Evolutionary conservation across 2,113 vertebrate species (phyloP), one percentile per base, ranked within the genome.

Genomic region (Sakesphorus luctuosus): DNA sequence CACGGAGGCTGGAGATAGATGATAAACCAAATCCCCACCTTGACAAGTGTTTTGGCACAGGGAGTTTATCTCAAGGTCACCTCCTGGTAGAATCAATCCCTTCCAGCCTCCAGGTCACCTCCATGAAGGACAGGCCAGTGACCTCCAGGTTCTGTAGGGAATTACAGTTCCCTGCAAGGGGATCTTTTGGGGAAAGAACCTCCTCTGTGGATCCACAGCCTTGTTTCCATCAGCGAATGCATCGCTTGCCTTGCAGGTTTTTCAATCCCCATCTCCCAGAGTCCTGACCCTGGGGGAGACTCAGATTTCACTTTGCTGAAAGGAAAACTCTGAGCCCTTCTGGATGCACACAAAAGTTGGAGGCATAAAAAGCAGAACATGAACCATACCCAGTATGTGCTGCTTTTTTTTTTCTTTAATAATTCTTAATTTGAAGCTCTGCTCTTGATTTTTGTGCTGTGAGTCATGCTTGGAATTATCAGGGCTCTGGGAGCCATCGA

Each of bases 251-350:
- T 84, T 71, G 67, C 80, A 84, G 85, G 78, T n/a, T 65, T 59
- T 71, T 28, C 69, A 90, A 81, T 74, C 75, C 55, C 71, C 50
- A 40, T 50, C 63, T 96, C 84, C 74, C 1, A 3, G 58, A 77
- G 47, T 8, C 79, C 53, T 26, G 43, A 33, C 82, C 88, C 82
- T 59, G 49, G 11, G 78, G 87, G 59, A 96, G 65, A 66, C 50
- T 96, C 92, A 52, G 78, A 40, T 97, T 96, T 95, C 92, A 88
- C 85, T 77, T 26, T 2, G 19, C 73, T 71, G 58, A 56, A 83
- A 92, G 83, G 52, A 78, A 90, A 74, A 44, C 11, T 38, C 68
- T 67, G 43, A 94, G 23, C 52, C 36, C 63, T 85, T 61, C 75
- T 91, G 93, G 49, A 87, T 73, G 74, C 84, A 69, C 4, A 46